Conservation (phyloP, 2,797 vertebrate species). For the Stomatorhinus walkeri region DNA sequence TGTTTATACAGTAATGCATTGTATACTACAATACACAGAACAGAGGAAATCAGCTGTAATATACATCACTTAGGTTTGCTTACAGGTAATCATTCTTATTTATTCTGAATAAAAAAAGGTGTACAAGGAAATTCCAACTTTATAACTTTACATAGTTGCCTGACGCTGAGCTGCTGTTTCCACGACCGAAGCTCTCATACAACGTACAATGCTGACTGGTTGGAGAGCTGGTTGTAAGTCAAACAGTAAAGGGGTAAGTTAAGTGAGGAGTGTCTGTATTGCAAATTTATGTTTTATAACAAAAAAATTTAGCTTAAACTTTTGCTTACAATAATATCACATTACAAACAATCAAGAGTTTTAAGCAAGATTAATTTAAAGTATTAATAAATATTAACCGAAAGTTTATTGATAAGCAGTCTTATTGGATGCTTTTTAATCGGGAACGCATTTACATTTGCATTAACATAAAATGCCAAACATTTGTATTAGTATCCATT, state of each 20-base stretch:
- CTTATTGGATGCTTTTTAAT: not conserved
- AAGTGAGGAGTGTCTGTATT: not conserved
- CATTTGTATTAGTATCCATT: not conserved
- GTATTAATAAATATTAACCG: not conserved
- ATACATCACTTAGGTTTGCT: not conserved
- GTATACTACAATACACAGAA: not conserved
- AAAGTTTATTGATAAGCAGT: not conserved
- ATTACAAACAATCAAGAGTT: not conserved
- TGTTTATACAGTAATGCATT: not conserved
- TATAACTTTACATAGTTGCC: not conserved
- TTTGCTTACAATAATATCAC: not conserved
- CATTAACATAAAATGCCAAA: not conserved
- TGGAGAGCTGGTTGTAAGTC: not conserved
- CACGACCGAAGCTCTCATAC: not conserved
- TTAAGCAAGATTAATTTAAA: not conserved
- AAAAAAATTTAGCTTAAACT: not conserved
- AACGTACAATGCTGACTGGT: not conserved
- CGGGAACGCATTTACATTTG: not conserved
- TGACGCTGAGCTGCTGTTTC: not conserved
- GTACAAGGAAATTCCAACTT: not conserved
- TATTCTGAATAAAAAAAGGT: not conserved
- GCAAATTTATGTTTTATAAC: not conserved
- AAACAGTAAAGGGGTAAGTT: not conserved
- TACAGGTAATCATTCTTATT: not conserved
- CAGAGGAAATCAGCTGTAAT: not conserved